Base-by-base conservation (phyloP, 2,888 invertebrate genomes). In the Sphaerophoria rueppellii region DNA sequence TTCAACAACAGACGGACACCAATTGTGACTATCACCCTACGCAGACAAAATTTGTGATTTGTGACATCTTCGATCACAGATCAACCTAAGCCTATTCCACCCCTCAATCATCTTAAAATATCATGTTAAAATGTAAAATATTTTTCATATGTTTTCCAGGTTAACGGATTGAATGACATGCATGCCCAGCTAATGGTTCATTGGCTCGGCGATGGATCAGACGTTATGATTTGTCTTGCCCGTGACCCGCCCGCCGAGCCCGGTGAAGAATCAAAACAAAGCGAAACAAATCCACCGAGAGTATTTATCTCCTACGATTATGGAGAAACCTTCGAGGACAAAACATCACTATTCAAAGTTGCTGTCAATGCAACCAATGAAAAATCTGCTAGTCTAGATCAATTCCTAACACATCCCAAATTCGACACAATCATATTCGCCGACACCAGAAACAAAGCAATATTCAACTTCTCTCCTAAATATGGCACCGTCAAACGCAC, bases 171-270 rank as follows among this genome's bases (percentile, higher is more conserved):
- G 32, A 96, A 97, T 92, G 97, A 98, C 92, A 95, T 95, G 86
- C 98, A 98, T 90, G 96, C 96, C 89, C 96, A 97, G 90, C 92
- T 98, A 89, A 96, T 98, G 94, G 97, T 98, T 9, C 97, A 97
- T 91, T 98, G 98, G 98, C 96, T 97, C 11, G 97, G 98, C 35
- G 96, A 96, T 91, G 95, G 95, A 24, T 96, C 96, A 82, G 95
- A 96, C 91, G 96, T 97, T 37, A 96, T 98, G 88, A 95, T 98
- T 87, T 97, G 97, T 89, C 92, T 98, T 86, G 96, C 97, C 2
- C 93, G 95, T 88, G 96, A 97, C 90, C 95, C 95, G 12, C 92
- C 92, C 83, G 91, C 92, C 74, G 92, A 92, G 35, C 90, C 91
- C 0, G 54, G 57, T 11, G 88, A 88, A 4, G 87, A 88, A 88